Conservation (phyloP, 2,113 vertebrate species). For the Misgurnus mizolepis region DNA sequence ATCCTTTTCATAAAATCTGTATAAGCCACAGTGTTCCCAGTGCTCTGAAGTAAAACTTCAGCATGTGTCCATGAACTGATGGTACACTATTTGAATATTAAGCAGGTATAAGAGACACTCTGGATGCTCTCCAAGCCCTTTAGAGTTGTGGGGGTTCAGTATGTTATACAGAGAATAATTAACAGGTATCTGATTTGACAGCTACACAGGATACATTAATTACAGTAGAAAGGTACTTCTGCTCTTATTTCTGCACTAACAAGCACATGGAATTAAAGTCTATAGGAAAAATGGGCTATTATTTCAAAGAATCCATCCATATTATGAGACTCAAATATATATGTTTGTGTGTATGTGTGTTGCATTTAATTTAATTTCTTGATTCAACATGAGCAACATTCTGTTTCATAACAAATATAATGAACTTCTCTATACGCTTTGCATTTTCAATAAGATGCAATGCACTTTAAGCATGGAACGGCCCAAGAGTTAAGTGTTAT, state of each 20-base stretch:
- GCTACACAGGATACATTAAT: constrained; percentile 26
- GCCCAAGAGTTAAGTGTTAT: too few relatives aligned
- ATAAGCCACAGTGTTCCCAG: background rate
- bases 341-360: too few relatives aligned
- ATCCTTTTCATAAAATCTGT: background rate
- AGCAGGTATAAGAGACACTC: constrained; percentile 6
- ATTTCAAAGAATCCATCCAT: background rate
- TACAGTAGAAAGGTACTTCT: constrained; percentile 18
- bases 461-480: too few relatives aligned
- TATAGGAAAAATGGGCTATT: background rate
- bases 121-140: background rate
- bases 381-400: too few relatives aligned
- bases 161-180: constrained; percentile 40
- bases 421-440: too few relatives aligned
- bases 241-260: constrained; percentile 22
- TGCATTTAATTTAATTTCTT: too few relatives aligned
- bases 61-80: background rate
- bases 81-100: background rate
- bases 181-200: constrained; percentile 38
- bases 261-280: background rate
- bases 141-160: background rate
- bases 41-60: background rate
- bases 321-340: background rate
- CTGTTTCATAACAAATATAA: too few relatives aligned
- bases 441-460: too few relatives aligned